Evolutionary conservation across 1,140 invertebrate species (phyloP), one percentile per base, ranked within the genome.

Genomic region (Oppia nitens): DNA sequence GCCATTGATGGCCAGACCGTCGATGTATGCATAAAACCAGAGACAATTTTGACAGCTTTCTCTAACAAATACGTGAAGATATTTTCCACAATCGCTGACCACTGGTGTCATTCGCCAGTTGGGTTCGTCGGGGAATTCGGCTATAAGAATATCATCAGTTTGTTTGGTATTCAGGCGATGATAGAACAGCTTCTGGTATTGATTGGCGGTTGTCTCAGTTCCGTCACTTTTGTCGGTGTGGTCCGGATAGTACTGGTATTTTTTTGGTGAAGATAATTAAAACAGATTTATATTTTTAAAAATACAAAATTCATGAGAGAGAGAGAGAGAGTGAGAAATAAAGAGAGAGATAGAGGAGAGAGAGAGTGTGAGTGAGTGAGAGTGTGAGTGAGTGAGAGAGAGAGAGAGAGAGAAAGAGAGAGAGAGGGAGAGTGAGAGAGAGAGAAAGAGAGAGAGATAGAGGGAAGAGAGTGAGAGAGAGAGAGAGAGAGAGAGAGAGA

Each of bases 121-220:
- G 3, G 93, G 91, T 69, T 96, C 79, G 24, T 96, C 84, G 1
- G 83, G 85, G 73, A 95, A 94, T 70, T 96, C 86, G 14, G 85
- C 83, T 50, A 86, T 84, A 47, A 95, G 69, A 23, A 95, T 74
- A 76, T 99, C 95, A 60, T 93, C 80, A 2, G 79, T 76, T 69
- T 95, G 92, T 20, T 81, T 73, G 23, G 90, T 94, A 60, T 86
- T 84, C 29, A 98, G 66, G 55, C 75, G 72, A 74, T 98, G 95
- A 74, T 92, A 98, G 71, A 83, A 96, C 6, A 98, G 72, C 69
- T 95, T 95, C 69, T 98, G 92, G 74, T 93, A 81, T 68, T 83
- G 75, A 70, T 85, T 89, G 59, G 80, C 77, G 51, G 82, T 81
- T 0, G 87, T 94, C 72, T 94, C 90, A 0, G 87, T 88, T 1